A percentile compares a stretch with the other conserved stretches of the same genome.
Conservation (phyloP, 2,113 vertebrate species). For the Oreocharis arfaki region DNA sequence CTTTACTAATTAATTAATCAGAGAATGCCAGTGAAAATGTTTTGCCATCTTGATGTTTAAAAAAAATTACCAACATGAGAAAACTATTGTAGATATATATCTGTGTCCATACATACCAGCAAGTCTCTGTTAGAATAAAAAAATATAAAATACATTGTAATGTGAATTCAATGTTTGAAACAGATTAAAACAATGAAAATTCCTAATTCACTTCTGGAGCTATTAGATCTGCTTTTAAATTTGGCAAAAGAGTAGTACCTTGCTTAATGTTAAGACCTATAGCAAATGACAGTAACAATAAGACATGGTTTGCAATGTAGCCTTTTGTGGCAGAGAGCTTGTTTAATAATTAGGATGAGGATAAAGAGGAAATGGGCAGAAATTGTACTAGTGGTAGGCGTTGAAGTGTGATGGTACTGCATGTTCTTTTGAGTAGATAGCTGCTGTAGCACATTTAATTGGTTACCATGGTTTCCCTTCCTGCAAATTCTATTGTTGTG, state of each 20-base stretch:
- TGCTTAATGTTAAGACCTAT: slow-evolving; percentile 7
- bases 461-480: slow-evolving; percentile 80
- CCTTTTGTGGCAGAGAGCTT: slow-evolving; percentile 53
- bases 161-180: slow-evolving; percentile 34
- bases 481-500: slow-evolving; percentile 70
- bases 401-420: slow-evolving; percentile 69
- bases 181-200: slow-evolving; percentile 21
- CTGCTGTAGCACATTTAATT: slow-evolving; percentile 68
- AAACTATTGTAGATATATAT: not conserved
- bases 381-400: slow-evolving; percentile 68
- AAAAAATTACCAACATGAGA: not conserved
- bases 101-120: not conserved
- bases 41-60: not conserved
- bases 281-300: slow-evolving; percentile 30
- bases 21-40: slow-evolving; percentile 2
- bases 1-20: slow-evolving; percentile 18
- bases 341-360: slow-evolving; percentile 57
- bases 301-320: slow-evolving; percentile 12
- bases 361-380: slow-evolving; percentile 59
- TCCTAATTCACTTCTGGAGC: slow-evolving; percentile 39
- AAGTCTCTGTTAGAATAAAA: slow-evolving; percentile 3
- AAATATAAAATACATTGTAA: not conserved
- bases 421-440: slow-evolving; percentile 75
- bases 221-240: slow-evolving; percentile 51
- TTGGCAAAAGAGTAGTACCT: not conserved